Percentiles rank a stretch among this genome's conserved stretches.
Evolutionary conservation across 1,140 invertebrate species (phyloP).

Genomic region (Pseudomyrmex cubaensis): DNA sequence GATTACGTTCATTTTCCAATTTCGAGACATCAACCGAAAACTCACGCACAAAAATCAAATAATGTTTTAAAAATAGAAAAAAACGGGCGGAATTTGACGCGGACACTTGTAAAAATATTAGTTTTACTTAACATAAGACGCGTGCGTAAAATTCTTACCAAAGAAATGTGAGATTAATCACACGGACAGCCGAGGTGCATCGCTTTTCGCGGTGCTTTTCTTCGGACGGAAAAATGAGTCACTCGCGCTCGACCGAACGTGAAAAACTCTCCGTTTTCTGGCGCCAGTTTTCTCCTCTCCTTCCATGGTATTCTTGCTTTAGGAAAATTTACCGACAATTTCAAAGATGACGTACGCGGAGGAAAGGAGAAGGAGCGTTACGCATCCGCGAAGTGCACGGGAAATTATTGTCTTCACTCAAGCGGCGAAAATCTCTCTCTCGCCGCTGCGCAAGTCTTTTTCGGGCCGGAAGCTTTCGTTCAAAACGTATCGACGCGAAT

Average conservation of each 20-base stretch:
- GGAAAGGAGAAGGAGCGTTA: not conserved
- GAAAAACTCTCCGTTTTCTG: conserved; percentile 45
- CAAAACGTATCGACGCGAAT: not conserved
- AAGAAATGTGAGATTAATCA: conserved; percentile 14
- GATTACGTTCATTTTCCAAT: not conserved
- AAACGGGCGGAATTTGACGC: too few relatives aligned
- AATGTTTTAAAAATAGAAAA: too few relatives aligned
- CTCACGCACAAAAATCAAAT: too few relatives aligned
- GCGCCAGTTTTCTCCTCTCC: conserved; percentile 11
- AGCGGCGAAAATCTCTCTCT: not conserved
- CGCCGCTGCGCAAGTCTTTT: not conserved
- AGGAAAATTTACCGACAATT: conserved; percentile 47
- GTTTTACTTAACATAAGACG: not conserved
- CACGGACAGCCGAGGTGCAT: not conserved
- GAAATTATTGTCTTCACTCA: conserved; percentile 40
- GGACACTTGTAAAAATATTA: too few relatives aligned
- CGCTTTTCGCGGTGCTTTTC: conserved; percentile 7
- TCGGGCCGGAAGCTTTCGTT: not conserved
- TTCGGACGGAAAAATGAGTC: conserved; percentile 25
- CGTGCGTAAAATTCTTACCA: not conserved
- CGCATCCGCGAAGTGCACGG: conserved; percentile 25
- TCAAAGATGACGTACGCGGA: conserved; percentile 22
- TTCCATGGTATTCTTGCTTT: conserved; percentile 14
- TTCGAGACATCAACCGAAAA: too few relatives aligned
- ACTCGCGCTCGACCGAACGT: conserved; percentile 22